Conservation (phyloP, 1,140 invertebrate species). For the Oppia nitens region DNA sequence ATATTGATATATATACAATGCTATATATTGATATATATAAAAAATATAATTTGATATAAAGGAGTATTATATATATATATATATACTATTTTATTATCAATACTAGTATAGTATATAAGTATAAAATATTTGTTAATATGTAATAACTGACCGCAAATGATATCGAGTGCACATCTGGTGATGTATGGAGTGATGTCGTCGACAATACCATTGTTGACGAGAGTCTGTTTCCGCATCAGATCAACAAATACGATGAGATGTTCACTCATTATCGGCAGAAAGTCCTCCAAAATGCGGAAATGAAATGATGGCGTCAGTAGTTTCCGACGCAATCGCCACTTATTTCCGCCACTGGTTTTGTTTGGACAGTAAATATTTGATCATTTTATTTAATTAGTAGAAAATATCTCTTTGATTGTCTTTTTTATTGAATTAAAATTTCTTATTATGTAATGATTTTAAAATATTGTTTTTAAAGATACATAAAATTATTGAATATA, state of each 20-base stretch:
- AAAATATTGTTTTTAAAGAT: no score
- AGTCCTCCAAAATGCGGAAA: conserved; percentile 37
- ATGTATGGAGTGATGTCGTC: conserved; percentile 52
- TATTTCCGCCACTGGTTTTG: conserved; percentile 25
- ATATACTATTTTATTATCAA: no score
- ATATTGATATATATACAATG: no score
- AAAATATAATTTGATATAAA: no score
- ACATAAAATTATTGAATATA: no score
- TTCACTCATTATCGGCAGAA: conserved; percentile 35
- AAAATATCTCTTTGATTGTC: no score
- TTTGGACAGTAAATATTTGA: no score
- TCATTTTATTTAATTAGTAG: no score
- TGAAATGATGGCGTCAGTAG: conserved; percentile 38
- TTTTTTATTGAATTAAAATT: no score
- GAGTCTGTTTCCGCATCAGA: conserved; percentile 4
- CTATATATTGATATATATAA: no score
- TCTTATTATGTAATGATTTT: no score
- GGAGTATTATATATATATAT: no score
- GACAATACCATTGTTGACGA: conserved; percentile 24
- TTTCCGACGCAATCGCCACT: conserved; percentile 34
- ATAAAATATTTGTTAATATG: background rate
- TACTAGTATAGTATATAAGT: conserved; percentile 2
- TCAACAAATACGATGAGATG: conserved; percentile 29
- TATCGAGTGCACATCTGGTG: conserved; percentile 69
- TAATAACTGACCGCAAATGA: conserved; percentile 45